Conservation (phyloP, 2,888 invertebrate genomes). For the Erebia palarica region DNA sequence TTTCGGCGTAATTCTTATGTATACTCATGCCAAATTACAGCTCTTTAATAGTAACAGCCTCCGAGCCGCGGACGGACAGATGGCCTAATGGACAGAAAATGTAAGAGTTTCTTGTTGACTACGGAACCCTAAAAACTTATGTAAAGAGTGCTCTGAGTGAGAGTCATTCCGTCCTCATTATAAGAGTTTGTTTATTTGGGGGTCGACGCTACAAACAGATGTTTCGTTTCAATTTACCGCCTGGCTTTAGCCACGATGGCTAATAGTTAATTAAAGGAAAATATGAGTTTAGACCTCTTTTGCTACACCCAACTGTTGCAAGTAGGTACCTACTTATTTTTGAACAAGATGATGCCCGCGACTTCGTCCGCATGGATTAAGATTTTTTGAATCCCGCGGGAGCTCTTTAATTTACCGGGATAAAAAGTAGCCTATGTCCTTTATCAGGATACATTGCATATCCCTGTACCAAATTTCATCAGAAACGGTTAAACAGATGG, state of each 20-base stretch:
- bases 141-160: neutral
- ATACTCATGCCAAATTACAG: too few relatives aligned
- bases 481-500: too few relatives aligned
- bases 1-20: too few relatives aligned
- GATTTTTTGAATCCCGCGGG: too few relatives aligned
- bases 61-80: neutral
- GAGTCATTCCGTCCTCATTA: constrained; percentile 18
- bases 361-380: too few relatives aligned
- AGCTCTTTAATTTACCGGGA: too few relatives aligned
- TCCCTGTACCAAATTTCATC: too few relatives aligned
- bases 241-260: constrained; percentile 23
- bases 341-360: too few relatives aligned
- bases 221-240: constrained; percentile 32
- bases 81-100: too few relatives aligned
- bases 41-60: too few relatives aligned
- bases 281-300: constrained; percentile 45
- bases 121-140: constrained; percentile 16
- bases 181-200: constrained; percentile 27
- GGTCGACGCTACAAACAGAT: constrained; percentile 36
- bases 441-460: too few relatives aligned
- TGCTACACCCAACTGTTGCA: neutral
- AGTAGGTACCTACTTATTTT: neutral
- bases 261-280: constrained; percentile 39
- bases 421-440: too few relatives aligned
- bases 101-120: neutral